Base-by-base conservation (phyloP, 2,113 vertebrate genomes). In the Emydocephalus ijimae region DNA sequence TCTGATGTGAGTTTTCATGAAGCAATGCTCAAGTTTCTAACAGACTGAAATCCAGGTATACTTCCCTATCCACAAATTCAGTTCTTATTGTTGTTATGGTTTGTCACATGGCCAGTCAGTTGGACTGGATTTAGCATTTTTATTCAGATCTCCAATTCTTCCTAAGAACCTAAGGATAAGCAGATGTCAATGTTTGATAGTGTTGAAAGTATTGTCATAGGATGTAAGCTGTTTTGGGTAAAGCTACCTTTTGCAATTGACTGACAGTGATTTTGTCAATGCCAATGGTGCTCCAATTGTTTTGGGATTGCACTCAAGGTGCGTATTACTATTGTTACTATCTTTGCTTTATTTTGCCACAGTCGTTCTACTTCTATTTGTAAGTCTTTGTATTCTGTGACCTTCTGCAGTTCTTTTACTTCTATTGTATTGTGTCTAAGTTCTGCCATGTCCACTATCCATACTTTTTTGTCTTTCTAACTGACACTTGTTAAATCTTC, bases 21-120 rank as follows among this genome's bases (percentile, higher is more conserved):
- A 54, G 29, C 15, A 87, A 20, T 88, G 5, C 14, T 55, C 50
- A 88, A 39, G 29, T 90, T 50, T 10, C 57, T 81, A 54, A 54
- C 50, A 57, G 9, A 45, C 1, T 26, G 34, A 86, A 48, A 14
- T 48, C 61, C 61, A 90, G 34, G 85, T 96, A 81, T 1, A 9
- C 3, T n/a, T 29, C 6, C 34, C 74, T 81, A 43, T 89, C 93
- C 74, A 95, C 94, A 89, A 74, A 91, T 45, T 81, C 74, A 39
- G 34, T 21, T 20, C 15, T 34, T 39, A 12, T n/a, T 69, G 15
- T 69, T 69, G n/a, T 69, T 14, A 1, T 69, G 5, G 12, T 34
- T 69, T 1, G 0, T 34, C 29, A 69, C 12, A 34, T 69, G 12
- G 26, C 26, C 26, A 64, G 29, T n/a, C 14, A 34, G 12, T 69